A percentile compares a stretch with the other conserved stretches of the same genome.
These are phyloP conservation scores for Dryocosmus kuriphilus DNA, from an alignment of 2,888 invertebrate species.

Conservation along the genomic window DNA sequence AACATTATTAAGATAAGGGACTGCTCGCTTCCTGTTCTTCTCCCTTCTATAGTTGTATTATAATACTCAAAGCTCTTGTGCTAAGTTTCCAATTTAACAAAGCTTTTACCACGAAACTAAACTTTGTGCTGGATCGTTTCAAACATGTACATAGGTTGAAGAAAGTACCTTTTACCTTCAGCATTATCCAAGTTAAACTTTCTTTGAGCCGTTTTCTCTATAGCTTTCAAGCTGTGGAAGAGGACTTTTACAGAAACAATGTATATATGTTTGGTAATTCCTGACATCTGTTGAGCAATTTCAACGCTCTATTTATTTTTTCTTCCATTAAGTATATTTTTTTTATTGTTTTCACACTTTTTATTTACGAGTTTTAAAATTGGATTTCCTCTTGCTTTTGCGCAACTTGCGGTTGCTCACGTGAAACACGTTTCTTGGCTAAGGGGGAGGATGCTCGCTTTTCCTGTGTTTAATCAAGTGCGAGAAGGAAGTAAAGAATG, in stretches of 20 bases:
- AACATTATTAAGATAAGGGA: not conserved
- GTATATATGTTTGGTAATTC: not conserved
- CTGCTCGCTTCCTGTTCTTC: not conserved
- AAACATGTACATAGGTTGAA: not conserved
- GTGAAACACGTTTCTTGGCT: not conserved
- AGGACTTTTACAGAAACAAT: too few species aligned
- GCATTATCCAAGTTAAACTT: not conserved
- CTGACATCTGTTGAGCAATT: not conserved
- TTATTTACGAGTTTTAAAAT: not conserved
- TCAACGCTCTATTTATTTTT: not conserved
- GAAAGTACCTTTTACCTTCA: conserved; percentile 5
- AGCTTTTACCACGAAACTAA: conserved; percentile 3
- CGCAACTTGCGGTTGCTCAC: not conserved
- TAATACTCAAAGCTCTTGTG: not conserved
- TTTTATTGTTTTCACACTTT: not conserved
- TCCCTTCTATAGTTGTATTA: conserved; percentile 1
- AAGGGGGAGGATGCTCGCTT: not conserved
- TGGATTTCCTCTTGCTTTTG: not conserved
- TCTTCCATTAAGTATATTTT: not conserved
- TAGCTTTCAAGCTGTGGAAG: not conserved
- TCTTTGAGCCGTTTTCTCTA: not conserved
- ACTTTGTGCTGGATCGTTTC: not conserved
- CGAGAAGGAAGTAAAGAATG: not conserved
- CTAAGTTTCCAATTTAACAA: not conserved
- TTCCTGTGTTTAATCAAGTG: not conserved